Evolutionary conservation across 2,888 invertebrate species (phyloP), one percentile per base, ranked within the genome.

Genomic region (Magallana nippona): DNA sequence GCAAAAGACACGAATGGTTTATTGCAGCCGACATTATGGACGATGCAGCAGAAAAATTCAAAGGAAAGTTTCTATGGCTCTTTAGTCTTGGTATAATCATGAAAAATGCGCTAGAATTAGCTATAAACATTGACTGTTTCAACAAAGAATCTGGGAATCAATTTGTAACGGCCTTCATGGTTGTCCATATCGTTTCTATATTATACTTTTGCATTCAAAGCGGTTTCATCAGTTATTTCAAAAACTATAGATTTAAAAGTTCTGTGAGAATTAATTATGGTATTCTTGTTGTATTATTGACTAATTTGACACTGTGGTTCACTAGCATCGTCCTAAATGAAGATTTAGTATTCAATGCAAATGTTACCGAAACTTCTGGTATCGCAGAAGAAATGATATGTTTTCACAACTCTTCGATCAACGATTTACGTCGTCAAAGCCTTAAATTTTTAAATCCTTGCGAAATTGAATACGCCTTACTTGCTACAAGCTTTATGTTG

Each of bases 81-180:
- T 82, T 82, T 22, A 71, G 82, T 19, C 22, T 63, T 63, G 82
- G 55, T 55, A 55, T 62, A 55, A 82, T 82, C 11, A 71, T 82
- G 82, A 60, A 82, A 22, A 55, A 63, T 13, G 63, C 82, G 1
- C 71, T 82, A 1, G 55, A 77, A 22, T 22, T 82, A 22, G 82
- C 71, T 8, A 27, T 55, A 15, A 71, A 82, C 71, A 82, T 82
- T 15, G 60, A 82, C 17, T 82, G 82, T 55, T n/a, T 82, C 13
- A 19, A 55, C 13, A 82, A 81, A 13, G 32, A 57, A 27, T 1
- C 2, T 11, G 15, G 5, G 27, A 71, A 71, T 13, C 13, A 32
- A 10, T 15, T 22, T 15, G 71, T 71, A 22, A 10, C 57, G 15
- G 56, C 79, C 10, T 56, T 56, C 17, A 56, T 56, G 56, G 57